Evolutionary conservation across 1,140 invertebrate genomes (phyloP).

Genomic region (Ephestia elutella): DNA sequence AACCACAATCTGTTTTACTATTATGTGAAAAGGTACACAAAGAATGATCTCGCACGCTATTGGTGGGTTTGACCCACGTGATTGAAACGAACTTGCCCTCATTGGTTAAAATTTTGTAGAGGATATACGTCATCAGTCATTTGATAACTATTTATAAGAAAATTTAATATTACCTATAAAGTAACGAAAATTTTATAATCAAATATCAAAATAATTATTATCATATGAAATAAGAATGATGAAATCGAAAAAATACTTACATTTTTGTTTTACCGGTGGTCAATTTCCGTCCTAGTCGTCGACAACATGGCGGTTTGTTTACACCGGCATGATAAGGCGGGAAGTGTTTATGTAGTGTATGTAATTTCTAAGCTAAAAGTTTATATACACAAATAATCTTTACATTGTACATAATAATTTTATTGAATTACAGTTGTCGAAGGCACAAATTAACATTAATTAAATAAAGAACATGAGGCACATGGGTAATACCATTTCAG

Average conservation of each 20-base stretch:
- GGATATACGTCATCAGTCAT: slow-evolving; percentile 47
- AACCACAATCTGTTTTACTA: slow-evolving; percentile 71
- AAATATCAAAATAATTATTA: not conserved
- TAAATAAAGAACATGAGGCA: slow-evolving; percentile 30
- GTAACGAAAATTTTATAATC: too few species aligned
- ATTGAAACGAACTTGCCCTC: slow-evolving; percentile 26
- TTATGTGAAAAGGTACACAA: slow-evolving; percentile 72
- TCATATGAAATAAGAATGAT: too few species aligned
- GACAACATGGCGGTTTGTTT: slow-evolving; percentile 75
- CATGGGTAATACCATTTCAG: slow-evolving; percentile 50
- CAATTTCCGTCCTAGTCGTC: slow-evolving; percentile 42
- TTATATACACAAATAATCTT: slow-evolving; percentile 32
- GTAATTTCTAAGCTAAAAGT: slow-evolving; percentile 24
- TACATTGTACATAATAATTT: slow-evolving; percentile 39
- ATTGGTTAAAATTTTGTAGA: slow-evolving; percentile 43
- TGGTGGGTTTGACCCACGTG: slow-evolving; percentile 63
- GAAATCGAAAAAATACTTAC: slow-evolving; percentile 33
- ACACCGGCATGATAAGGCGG: slow-evolving; percentile 73
- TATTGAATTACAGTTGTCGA: slow-evolving; percentile 40
- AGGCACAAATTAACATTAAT: slow-evolving; percentile 19
- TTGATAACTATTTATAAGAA: slow-evolving; percentile 1
- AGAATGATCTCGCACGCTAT: slow-evolving; percentile 61
- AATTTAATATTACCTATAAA: not conserved
- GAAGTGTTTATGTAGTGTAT: slow-evolving; percentile 48
- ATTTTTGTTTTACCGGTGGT: slow-evolving; percentile 33